These are phyloP conservation scores for Actinia tenebrosa DNA, from an alignment of 64 coral and sea anemone species.

Conservation along the genomic window DNA sequence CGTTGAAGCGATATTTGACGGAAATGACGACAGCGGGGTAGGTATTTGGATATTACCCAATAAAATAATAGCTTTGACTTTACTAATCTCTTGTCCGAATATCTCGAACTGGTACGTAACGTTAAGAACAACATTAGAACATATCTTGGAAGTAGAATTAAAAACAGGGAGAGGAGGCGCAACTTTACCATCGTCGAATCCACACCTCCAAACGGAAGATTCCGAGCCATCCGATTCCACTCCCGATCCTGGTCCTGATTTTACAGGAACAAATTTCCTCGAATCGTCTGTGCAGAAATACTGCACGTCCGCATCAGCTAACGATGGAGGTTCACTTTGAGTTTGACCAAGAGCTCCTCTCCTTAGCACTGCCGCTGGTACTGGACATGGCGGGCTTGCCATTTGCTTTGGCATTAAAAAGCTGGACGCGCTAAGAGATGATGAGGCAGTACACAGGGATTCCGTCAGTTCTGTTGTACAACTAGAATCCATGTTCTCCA, in stretches of 20 bases:
- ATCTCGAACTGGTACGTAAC: constrained; percentile 56
- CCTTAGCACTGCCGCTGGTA: constrained; percentile 52
- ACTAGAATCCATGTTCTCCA: constrained; percentile 47
- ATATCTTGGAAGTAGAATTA: constrained; percentile 42
- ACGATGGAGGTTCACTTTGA: constrained; percentile 27
- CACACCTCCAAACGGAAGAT: constrained; percentile 42
- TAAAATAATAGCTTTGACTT: constrained; percentile 42
- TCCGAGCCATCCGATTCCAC: neutral
- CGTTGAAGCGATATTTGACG: constrained; percentile 16
- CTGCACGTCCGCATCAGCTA: constrained; percentile 53
- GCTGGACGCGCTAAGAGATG: constrained; percentile 64
- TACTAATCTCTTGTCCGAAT: constrained; percentile 39
- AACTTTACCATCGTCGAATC: constrained; percentile 61
- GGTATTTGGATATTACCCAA: constrained; percentile 49
- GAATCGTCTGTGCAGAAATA: constrained; percentile 55
- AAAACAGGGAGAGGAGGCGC: constrained; percentile 56
- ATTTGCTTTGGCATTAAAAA: constrained; percentile 54
- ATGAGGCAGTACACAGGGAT: constrained; percentile 46
- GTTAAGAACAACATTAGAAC: constrained; percentile 59
- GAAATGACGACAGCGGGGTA: no score
- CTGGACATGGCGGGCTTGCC: constrained; percentile 35
- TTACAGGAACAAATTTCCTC: constrained; percentile 6
- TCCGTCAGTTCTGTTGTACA: constrained; percentile 53
- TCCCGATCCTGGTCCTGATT: neutral
- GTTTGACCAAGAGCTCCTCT: constrained; percentile 48